These are phyloP conservation scores for Euwallacea fornicatus DNA, from an alignment of 1,140 invertebrate species.

Conservation along the genomic window DNA sequence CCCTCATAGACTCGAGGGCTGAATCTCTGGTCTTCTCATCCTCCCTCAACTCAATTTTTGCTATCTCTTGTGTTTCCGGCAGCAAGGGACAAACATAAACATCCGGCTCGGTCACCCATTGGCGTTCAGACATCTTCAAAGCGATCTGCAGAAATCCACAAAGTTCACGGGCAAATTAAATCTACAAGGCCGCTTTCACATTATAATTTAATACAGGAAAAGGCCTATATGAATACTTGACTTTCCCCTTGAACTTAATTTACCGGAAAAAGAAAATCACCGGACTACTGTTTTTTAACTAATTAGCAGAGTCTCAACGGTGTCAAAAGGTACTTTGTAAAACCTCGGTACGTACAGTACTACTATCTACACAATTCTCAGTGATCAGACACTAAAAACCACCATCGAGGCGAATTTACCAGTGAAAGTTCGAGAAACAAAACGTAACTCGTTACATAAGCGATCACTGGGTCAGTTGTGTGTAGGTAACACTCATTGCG, in stretches of 20 bases:
- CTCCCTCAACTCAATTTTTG: conserved; percentile 70
- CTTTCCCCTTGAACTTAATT: conserved; percentile 14
- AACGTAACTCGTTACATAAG: conserved; percentile 17
- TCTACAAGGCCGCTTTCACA: not conserved
- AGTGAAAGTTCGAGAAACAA: conserved; percentile 17
- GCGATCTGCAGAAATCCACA: not conserved
- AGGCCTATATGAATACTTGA: not conserved
- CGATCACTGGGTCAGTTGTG: not conserved
- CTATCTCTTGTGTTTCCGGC: conserved; percentile 63
- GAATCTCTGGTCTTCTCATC: conserved; percentile 66
- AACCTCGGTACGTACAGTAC: not conserved
- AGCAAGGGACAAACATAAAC: conserved; percentile 63
- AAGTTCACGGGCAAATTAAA: not conserved
- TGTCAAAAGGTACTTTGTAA: not conserved
- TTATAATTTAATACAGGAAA: not conserved
- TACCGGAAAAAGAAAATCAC: conserved; percentile 3
- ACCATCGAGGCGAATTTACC: not conserved
- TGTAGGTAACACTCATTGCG: not conserved
- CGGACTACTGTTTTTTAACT: not conserved
- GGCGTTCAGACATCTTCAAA: conserved; percentile 16
- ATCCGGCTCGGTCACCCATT: conserved; percentile 60
- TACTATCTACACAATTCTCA: not conserved
- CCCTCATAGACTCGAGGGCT: conserved; percentile 66
- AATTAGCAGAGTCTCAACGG: not conserved
- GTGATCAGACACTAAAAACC: not conserved